phyloP scores from a whole-genome alignment of 2,113 vertebrate species.

The Leucosticte australis region DNA sequence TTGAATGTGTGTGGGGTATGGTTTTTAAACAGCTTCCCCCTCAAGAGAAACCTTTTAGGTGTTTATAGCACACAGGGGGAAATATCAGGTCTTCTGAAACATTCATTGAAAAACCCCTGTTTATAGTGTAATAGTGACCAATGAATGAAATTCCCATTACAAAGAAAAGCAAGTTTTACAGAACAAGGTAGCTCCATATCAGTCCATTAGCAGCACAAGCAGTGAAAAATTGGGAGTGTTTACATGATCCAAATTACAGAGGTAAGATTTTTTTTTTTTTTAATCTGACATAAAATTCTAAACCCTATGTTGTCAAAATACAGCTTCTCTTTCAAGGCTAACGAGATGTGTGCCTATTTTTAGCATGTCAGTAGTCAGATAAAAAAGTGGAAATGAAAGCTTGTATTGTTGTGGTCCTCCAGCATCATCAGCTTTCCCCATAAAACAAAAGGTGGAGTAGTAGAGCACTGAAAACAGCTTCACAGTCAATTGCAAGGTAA shows the following conservation, averaged over 20 bases:
- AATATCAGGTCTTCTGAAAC: not conserved
- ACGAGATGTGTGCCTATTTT: not conserved
- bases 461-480: not conserved
- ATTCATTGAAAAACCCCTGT: not conserved
- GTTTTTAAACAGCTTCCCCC: not conserved
- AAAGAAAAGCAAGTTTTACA: not conserved
- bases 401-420: not conserved
- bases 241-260: not conserved
- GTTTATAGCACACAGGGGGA: not conserved
- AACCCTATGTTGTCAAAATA: not conserved
- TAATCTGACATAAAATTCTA: not conserved
- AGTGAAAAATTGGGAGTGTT: not conserved
- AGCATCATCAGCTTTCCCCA: not conserved
- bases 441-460: not conserved
- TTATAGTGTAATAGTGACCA: not conserved
- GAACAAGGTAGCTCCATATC: not conserved
- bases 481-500: not conserved
- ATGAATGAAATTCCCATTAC: not conserved
- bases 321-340: not conserved
- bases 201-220: not conserved
- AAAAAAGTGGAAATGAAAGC: not conserved
- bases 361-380: not conserved
- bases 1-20: not conserved
- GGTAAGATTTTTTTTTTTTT: not conserved
- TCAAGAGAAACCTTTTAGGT: not conserved